Evolutionary conservation across 2,113 vertebrate genomes (phyloP).

Genomic region (Notechis scutatus): DNA sequence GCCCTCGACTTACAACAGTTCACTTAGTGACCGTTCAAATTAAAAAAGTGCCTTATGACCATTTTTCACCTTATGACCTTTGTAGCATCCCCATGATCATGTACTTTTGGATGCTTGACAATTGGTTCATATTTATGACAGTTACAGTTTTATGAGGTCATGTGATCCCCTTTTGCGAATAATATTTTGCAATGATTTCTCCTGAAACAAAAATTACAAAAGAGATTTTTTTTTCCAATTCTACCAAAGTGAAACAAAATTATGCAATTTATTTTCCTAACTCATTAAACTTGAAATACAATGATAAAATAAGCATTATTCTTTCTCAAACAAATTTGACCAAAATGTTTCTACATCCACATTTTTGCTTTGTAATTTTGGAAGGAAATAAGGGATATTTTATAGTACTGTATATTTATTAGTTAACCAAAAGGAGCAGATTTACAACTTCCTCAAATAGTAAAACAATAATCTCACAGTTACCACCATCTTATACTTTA

Average conservation of each 20-base stretch:
- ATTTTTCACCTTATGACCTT: too few relatives aligned
- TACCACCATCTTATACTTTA: conserved; percentile 6
- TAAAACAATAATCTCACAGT: conserved; percentile 9
- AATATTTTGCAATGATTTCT: background rate
- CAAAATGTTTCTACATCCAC: conserved; percentile 13
- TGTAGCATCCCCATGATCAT: too few relatives aligned
- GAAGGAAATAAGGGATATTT: background rate
- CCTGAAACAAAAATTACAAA: background rate
- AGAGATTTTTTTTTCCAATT: background rate
- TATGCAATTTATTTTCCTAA: conserved; percentile 7
- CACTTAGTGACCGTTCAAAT: too few relatives aligned
- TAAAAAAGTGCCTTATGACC: too few relatives aligned
- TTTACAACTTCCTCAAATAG: conserved; percentile 26
- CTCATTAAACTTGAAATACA: conserved; percentile 1
- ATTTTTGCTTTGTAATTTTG: background rate
- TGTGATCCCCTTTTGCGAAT: too few relatives aligned
- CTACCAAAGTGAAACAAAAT: background rate
- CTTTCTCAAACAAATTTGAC: conserved; percentile 11
- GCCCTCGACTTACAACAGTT: too few relatives aligned
- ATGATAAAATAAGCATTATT: conserved; percentile 2
- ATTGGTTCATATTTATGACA: too few relatives aligned
- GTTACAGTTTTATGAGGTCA: too few relatives aligned
- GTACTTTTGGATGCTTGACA: too few relatives aligned
- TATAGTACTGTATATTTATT: conserved; percentile 26
- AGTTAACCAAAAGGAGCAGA: conserved; percentile 14